Evolutionary conservation across 2,888 invertebrate genomes (phyloP).

Genomic region (Platycheirus albimanus): DNA sequence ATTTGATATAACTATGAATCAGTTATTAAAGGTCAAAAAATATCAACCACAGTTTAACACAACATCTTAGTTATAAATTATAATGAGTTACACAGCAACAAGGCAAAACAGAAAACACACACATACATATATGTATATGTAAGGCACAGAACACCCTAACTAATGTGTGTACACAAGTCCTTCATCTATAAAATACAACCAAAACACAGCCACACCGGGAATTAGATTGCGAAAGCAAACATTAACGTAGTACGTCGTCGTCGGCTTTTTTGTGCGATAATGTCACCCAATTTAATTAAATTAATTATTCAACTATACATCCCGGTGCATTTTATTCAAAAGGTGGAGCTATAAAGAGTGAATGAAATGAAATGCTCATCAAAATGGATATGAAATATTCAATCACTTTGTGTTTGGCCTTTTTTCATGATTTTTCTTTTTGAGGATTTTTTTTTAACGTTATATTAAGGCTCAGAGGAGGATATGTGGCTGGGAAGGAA

Average conservation of each 20-base stretch:
- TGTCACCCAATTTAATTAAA: conserved; percentile 63
- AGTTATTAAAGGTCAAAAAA: too few species aligned
- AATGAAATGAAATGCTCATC: conserved; percentile 24
- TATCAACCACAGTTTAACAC: too few species aligned
- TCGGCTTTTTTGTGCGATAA: conserved; percentile 58
- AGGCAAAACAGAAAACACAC: too few species aligned
- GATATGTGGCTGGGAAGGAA: neutral
- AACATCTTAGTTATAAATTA: too few species aligned
- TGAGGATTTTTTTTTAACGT: conserved; percentile 11
- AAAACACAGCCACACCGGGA: conserved; percentile 55
- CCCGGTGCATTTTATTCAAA: conserved; percentile 14
- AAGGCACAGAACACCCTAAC: neutral
- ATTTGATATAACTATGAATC: too few species aligned
- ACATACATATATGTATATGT: too few species aligned
- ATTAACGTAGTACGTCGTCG: neutral
- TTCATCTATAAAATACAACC: conserved; percentile 20
- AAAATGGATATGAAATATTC: conserved; percentile 38
- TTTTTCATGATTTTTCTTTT: neutral
- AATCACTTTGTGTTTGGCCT: conserved; percentile 49
- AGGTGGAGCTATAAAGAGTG: conserved; percentile 21
- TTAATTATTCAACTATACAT: conserved; percentile 51
- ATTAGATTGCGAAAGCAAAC: conserved; percentile 35
- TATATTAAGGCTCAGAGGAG: neutral
- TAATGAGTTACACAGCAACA: too few species aligned
- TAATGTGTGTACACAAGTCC: conserved; percentile 1